Evolutionary conservation across 2,888 invertebrate species (phyloP).

Genomic region (Xestoiulus laeticollis): DNA sequence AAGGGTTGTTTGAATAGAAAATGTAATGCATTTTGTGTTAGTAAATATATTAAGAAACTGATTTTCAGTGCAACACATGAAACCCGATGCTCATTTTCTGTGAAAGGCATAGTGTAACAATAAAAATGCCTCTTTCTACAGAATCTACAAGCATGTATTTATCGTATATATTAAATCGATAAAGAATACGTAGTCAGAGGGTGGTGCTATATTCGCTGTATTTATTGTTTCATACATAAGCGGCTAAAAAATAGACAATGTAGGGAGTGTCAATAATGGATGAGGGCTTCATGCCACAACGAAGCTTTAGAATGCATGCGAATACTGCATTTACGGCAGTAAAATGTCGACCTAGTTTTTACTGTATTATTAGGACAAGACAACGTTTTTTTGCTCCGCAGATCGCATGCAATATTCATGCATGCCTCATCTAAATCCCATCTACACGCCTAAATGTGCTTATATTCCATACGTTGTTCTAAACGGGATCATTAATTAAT

Average conservation of each 20-base stretch:
- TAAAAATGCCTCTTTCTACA: too few species aligned
- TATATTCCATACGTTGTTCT: background rate
- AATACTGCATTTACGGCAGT: background rate
- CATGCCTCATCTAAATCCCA: background rate
- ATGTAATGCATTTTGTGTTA: too few species aligned
- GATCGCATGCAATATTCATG: background rate
- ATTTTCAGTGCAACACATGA: too few species aligned
- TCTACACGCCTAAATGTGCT: background rate
- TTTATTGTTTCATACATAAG: conserved; percentile 6
- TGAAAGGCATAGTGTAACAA: background rate
- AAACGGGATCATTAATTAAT: background rate
- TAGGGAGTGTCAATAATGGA: background rate
- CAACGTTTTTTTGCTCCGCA: background rate
- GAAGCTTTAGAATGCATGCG: background rate
- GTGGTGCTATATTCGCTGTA: background rate
- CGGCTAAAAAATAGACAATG: conserved; percentile 13
- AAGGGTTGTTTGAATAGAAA: background rate
- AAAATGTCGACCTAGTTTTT: conserved; percentile 3
- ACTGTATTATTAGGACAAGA: conserved; percentile 19
- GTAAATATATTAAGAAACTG: too few species aligned
- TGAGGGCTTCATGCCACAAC: background rate
- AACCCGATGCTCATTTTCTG: too few species aligned
- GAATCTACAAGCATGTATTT: background rate
- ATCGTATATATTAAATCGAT: background rate
- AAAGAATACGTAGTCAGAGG: background rate